Base-by-base conservation (phyloP, 92 coral and sea anemone genomes). In the Epizoanthus ramosus region DNA sequence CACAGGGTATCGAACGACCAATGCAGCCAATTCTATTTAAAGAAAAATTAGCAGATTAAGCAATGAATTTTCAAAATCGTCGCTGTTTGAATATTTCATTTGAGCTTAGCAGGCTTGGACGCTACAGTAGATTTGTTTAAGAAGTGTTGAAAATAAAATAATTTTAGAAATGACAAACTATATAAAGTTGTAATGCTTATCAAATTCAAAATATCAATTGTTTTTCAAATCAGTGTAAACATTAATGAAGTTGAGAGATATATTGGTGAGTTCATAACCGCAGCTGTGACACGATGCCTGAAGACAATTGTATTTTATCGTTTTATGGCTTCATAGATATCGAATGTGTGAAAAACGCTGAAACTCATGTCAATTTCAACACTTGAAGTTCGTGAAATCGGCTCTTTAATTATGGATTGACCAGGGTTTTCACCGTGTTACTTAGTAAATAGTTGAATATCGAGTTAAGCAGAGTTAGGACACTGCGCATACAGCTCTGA, bases 141-240 rank as follows among this genome's bases (percentile, higher is more conserved):
- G 70, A 8, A 33, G 17, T 37, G 9, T 60, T 57, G 24, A 47
- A 15, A 47, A 47, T 47, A 47, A 47, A 47, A 47, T 47, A 47
- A 47, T 25, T 17, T 77, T 57, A 39, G 39, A 63, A 41, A 19
- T 18, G n/a, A 76, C 81, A 33, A 60, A 76, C 19, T 4, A 25
- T 53, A 76, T 59, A 76, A 60, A 39, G 81, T 28, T 59, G 14
- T 61, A 77, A 24, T 77, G 35, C 63, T 61, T 57, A 35, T 39
- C 14, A 43, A 61, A n/a, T 41, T 77, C 63, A 22, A 77, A 61
- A 68, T 77, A 77, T n/a, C 82, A 61, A 60, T 77, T 77, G 70
- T 77, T 77, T 75, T 77, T 60, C 70, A 77, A 77, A 77, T 77
- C 82, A 77, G 70, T 77, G 82, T 69, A 77, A 77, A 77, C 57